Percentiles rank a stretch among this genome's conserved stretches.
Evolutionary conservation across 2,888 invertebrate genomes (phyloP).

Genomic region (Phalera bucephala): DNA sequence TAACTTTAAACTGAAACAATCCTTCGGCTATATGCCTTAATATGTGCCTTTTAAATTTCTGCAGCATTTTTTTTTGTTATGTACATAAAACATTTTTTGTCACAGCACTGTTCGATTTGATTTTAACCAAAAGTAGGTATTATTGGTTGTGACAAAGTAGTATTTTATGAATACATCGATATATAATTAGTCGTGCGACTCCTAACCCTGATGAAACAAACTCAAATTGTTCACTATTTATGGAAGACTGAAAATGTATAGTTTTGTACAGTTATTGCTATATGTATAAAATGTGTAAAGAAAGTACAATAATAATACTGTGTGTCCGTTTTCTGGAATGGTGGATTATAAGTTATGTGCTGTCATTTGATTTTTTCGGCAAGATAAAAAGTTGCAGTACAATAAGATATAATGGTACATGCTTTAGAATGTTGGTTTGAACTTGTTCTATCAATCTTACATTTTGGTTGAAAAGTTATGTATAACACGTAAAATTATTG

Average conservation of each 20-base stretch:
- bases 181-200: slow-evolving; percentile 21
- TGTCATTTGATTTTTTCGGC: neutral
- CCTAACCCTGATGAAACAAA: slow-evolving; percentile 13
- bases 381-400: neutral
- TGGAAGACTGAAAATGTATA: slow-evolving; percentile 69
- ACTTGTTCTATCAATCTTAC: slow-evolving; percentile 26
- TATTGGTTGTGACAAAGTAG: slow-evolving; percentile 51
- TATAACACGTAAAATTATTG: no score
- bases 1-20: slow-evolving; percentile 11
- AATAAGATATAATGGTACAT: no score
- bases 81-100: slow-evolving; percentile 52
- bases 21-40: slow-evolving; percentile 49
- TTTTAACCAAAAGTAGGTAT: slow-evolving; percentile 11
- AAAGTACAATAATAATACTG: slow-evolving; percentile 58
- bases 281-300: slow-evolving; percentile 62
- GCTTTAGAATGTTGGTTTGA: slow-evolving; percentile 30
- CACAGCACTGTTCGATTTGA: slow-evolving; percentile 28
- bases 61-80: slow-evolving; percentile 33
- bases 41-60: slow-evolving; percentile 62
- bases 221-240: slow-evolving; percentile 43
- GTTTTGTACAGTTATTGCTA: slow-evolving; percentile 61
- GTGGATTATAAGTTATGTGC: slow-evolving; percentile 18
- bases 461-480: no score
- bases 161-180: slow-evolving; percentile 38
- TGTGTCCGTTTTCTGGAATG: slow-evolving; percentile 50